Evolutionary conservation across 2,113 vertebrate species (phyloP), one percentile per base, ranked within the genome.

Genomic region (Catharus minimus): DNA sequence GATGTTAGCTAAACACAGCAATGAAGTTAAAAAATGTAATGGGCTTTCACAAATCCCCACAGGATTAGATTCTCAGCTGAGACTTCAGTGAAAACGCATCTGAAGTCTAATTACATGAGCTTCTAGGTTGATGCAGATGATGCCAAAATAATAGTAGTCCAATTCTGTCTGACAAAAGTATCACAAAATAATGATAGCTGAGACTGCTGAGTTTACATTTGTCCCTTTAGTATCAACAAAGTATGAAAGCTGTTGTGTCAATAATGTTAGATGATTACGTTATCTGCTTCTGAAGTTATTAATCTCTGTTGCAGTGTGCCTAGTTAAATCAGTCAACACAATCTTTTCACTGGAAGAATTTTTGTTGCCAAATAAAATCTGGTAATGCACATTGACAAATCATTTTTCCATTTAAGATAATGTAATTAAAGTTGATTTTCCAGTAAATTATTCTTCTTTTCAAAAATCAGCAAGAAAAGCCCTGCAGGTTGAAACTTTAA

Each of bases 341-440:
- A 53, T 62, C 50, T 83, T 94, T 86, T 89, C 76, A 58, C 47
- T 83, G 47, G 73, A 90, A 85, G 38, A 78, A 76, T 64, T 89
- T 82, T 66, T 87, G 20, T 75, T 87, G 36, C 62, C 50, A 72
- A 77, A 80, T 75, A 91, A 82, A 92, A 88, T 74, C 43, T 77
- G 38, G 75, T 69, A 78, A 78, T 82, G 80, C 28, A 66, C 32
- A 64, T 24, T 92, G 74, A 89, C 55, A 90, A 85, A 94, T 91
- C 47, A 72, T 90, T 94, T 95, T 92, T 92, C 49, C 38, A 38
- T 71, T 90, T 85, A 86, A 90, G 86, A 86, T 62, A 92, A 80
- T 71, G 38, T 19, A 86, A 82, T 92, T 92, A 86, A 92, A 89
- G 72, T 85, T 60, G 68, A 93, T 92, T 91, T 92, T 50, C 61